These are phyloP conservation scores for Lepus timidus DNA, from an alignment of 2,113 vertebrate genomes.

Conservation along the genomic window DNA sequence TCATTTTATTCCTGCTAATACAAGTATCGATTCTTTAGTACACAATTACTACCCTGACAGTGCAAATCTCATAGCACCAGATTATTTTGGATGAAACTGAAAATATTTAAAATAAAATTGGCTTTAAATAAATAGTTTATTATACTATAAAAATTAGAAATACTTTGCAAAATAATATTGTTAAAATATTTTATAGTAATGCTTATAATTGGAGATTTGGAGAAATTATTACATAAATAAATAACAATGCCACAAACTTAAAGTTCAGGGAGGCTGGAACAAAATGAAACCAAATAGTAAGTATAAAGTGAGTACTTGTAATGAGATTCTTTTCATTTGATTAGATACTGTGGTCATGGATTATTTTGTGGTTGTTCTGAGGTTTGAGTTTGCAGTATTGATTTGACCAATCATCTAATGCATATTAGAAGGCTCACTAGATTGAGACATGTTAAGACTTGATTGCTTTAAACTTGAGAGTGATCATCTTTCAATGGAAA, in stretches of 20 bases:
- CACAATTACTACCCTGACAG: neutral
- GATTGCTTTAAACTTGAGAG: conserved; percentile 43
- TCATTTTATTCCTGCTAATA: neutral
- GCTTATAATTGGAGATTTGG: conserved; percentile 36
- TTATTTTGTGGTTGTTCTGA: neutral
- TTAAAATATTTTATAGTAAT: conserved; percentile 24
- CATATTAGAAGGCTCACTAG: conserved; percentile 9
- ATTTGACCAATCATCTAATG: conserved; percentile 10
- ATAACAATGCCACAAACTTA: conserved; percentile 37
- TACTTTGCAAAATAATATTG: neutral
- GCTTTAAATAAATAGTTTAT: conserved; percentile 31
- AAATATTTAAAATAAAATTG: conserved; percentile 48
- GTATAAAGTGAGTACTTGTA: neutral
- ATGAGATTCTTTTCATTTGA: neutral
- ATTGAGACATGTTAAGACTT: conserved; percentile 3
- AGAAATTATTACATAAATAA: conserved; percentile 2
- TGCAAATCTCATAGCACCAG: neutral
- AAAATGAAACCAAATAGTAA: conserved; percentile 59
- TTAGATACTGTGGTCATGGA: neutral
- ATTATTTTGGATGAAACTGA: neutral
- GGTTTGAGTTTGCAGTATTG: neutral
- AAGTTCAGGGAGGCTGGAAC: neutral
- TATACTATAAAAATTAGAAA: neutral
- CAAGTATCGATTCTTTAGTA: neutral
- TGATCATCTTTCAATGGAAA: conserved; percentile 40